These are phyloP conservation scores for Brachyhypopomus gauderio DNA, from an alignment of 2,113 vertebrate species.

Conservation along the genomic window DNA sequence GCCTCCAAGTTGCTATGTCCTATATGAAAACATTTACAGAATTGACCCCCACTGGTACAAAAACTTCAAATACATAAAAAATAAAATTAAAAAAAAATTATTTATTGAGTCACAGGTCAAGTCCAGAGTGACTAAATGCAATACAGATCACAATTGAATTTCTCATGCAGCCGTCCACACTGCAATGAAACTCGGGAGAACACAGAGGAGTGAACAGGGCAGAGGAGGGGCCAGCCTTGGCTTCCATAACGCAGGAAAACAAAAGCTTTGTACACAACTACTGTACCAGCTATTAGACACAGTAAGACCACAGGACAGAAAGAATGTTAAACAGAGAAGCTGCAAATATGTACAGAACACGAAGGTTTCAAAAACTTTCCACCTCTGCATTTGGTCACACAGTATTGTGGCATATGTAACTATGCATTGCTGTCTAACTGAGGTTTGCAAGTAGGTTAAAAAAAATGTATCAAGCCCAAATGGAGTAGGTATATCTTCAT, in stretches of 20 bases:
- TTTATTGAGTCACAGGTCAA: conserved; percentile 72
- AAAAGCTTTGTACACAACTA: conserved; percentile 28
- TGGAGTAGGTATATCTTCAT: too few relatives aligned
- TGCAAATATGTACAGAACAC: conserved; percentile 39
- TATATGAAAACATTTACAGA: neutral
- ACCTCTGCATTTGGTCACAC: conserved; percentile 30
- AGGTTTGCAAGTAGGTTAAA: neutral
- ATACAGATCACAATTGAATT: conserved; percentile 45
- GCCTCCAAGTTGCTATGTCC: too few relatives aligned
- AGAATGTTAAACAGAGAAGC: conserved; percentile 41
- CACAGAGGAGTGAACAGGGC: conserved; percentile 2
- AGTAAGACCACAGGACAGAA: conserved; percentile 34
- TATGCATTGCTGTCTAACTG: neutral
- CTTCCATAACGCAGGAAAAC: conserved; percentile 23
- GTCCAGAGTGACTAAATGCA: conserved; percentile 63
- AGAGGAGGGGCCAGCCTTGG: conserved; percentile 11
- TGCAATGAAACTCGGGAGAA: conserved; percentile 40
- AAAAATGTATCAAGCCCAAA: too few relatives aligned
- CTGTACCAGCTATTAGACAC: conserved; percentile 26
- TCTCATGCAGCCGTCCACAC: conserved; percentile 55
- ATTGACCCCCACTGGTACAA: neutral
- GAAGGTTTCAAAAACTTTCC: conserved; percentile 24
- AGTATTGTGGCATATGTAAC: conserved; percentile 14
- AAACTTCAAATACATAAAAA: neutral
- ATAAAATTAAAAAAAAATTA: conserved; percentile 58